Base-by-base conservation (phyloP, 2,888 invertebrate genomes). In the Helleia helle region DNA sequence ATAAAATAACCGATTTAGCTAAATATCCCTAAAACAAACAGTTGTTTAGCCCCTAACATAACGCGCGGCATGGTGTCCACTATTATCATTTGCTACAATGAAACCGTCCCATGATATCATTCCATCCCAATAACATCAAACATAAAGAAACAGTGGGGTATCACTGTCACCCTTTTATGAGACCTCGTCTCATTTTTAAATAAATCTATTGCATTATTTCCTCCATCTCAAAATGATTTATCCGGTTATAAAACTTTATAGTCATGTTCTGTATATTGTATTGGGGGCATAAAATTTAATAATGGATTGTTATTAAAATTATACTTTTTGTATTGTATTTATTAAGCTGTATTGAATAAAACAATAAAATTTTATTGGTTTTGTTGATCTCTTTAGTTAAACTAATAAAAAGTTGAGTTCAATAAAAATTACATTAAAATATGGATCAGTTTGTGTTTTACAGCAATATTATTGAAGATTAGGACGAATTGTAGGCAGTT, bases 51-150 rank as follows among this genome's bases (percentile, higher is more conserved):
- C 34, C 34, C 34, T n/a, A 51, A 48, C 52, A 50, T 46, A 65
- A 71, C 71, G 71, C 76, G 60, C 81, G 66, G 73, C 77, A 72
- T 77, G 81, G 69, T 69, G 72, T 71, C 72, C 64, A 57, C 65
- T 62, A 75, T 79, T 68, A 80, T 73, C 77, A 75, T 83, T 81
- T 72, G 75, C 69, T 59, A 79, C 76, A 80, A 83, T 76, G 71
- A 71, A 65, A 65, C 62, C 64, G 67, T 72, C 71, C 65, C 71
- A 70, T 66, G 65, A 59, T 57, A 63, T 72, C 71, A 74, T 76
- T 76, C 62, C 59, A 68, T 61, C 62, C 59, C 70, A 76, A 81
- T 81, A 79, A 74, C 67, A 70, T 68, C 66, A 69, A 69, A 72
- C 67, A 77, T 75, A 79, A 80, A 83, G 77, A 71, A 75, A 69